Conservation (phyloP, 2,113 vertebrate genomes). For the Alexandromys fortis region DNA sequence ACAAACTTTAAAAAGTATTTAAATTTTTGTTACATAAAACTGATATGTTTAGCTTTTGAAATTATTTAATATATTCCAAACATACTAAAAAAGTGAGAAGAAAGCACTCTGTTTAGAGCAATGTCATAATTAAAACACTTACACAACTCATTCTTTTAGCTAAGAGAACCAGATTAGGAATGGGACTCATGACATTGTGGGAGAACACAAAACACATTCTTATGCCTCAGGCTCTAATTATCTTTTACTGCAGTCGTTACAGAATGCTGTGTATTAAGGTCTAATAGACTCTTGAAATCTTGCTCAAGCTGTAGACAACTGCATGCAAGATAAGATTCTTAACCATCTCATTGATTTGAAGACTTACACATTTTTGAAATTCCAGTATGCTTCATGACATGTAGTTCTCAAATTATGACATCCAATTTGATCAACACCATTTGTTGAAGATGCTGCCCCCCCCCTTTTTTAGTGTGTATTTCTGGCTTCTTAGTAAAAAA, state of each 20-base stretch:
- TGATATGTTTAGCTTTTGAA: neutral
- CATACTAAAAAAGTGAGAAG: neutral
- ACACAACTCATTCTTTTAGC: neutral
- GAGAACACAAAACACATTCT: neutral
- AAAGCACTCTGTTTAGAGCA: neutral
- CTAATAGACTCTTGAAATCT: neutral
- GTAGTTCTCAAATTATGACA: neutral
- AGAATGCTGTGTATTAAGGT: neutral
- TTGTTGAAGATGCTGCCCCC: neutral
- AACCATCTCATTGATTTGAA: constrained; percentile 17
- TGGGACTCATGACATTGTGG: neutral
- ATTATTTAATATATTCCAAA: constrained; percentile 38
- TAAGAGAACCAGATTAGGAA: neutral
- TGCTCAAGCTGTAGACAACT: neutral
- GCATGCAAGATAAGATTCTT: neutral
- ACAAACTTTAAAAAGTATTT: neutral
- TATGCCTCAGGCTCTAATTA: neutral
- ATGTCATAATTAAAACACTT: neutral
- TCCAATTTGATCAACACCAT: too few relatives aligned
- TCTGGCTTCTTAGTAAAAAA: neutral
- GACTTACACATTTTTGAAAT: constrained; percentile 22
- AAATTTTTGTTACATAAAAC: constrained; percentile 3
- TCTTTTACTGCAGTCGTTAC: neutral
- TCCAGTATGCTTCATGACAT: constrained; percentile 12
- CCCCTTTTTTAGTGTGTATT: neutral